Base-by-base conservation (phyloP, 2,888 invertebrate species). In the Microplitis manilae region DNA sequence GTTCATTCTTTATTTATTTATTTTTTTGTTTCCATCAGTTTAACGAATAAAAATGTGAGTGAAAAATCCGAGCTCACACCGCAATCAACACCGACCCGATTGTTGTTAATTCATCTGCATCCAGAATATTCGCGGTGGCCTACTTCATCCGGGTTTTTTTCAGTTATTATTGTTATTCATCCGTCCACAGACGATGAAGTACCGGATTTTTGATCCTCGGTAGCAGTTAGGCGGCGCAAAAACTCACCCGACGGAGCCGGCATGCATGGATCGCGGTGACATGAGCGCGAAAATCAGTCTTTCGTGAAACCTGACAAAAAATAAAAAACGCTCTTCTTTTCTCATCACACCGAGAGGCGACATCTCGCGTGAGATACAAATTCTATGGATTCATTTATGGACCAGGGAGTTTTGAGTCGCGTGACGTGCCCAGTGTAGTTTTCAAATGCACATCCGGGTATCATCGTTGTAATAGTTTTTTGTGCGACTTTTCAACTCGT, bases 361-460 rank as follows among this genome's bases (percentile, higher is more conserved):
- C 6, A 70, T 74, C 65, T 59, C 65, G 50, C 4, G 65, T 50
- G 70, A 38, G 76, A 80, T 79, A 83, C 80, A 83, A 81, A 85
- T 83, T 83, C 79, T 79, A 80, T 77, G 79, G 78, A 81, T 83
- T 82, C 80, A 83, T 84, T 85, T 81, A 81, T 80, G 77, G 80
- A 81, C 75, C 79, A 71, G 71, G 75, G 39, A 59, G 40, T 61
- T 76, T 20, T 62, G 67, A 65, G 9, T 59, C 64, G 30, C 40
- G 59, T 41, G 39, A 75, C 68, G 77, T 30, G 30, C 30, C 30
- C 30, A 30, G 30, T 30, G 60, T 38, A 59, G 38, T 59, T 59
- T 59, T 69, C 41, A 70, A 68, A 50, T 70, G 17, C 41, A 30
- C 59, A 13, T 13, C 17, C 65, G 17, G 64, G 50, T 50, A 50